phyloP scores from a whole-genome alignment of 2,797 vertebrate species.

The Loris lydekkerianus region DNA sequence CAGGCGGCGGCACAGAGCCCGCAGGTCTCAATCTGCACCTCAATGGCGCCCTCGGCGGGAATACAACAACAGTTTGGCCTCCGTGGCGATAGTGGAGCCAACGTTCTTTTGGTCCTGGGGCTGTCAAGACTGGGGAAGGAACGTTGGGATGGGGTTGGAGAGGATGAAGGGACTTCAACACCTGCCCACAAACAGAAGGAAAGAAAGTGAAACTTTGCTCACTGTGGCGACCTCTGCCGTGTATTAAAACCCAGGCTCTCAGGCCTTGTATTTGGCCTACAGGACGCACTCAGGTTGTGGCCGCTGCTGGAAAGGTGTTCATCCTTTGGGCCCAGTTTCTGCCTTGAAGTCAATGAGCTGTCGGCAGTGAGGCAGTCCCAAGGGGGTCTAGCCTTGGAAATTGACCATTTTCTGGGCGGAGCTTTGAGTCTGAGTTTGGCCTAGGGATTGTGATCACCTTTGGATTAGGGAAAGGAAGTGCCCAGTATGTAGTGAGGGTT shows the following conservation, averaged over 20 bases:
- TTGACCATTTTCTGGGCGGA: not conserved
- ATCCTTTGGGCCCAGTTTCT: not conserved
- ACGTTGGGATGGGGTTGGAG: not conserved
- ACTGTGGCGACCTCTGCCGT: too few relatives aligned
- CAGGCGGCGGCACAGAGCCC: slow-evolving; percentile 86
- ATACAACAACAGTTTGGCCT: slow-evolving; percentile 90
- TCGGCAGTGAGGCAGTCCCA: not conserved
- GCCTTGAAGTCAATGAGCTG: not conserved
- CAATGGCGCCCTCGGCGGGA: slow-evolving; percentile 90
- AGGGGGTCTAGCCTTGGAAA: not conserved
- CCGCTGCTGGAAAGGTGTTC: not conserved
- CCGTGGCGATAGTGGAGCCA: not conserved
- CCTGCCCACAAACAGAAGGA: not conserved
- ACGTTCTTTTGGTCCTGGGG: not conserved
- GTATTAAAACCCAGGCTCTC: not conserved
- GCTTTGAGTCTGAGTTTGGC: not conserved
- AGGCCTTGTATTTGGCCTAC: slow-evolving; percentile 40
- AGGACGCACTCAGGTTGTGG: not conserved
- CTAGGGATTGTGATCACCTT: not conserved
- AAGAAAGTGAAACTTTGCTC: slow-evolving; percentile 74
- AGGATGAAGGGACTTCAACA: not conserved
- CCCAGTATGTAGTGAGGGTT: not conserved
- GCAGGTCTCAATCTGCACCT: slow-evolving; percentile 87
- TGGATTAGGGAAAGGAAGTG: not conserved
- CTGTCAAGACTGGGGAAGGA: not conserved